phyloP scores from a whole-genome alignment of 2,797 vertebrate genomes.

The Potorous gilbertii region DNA sequence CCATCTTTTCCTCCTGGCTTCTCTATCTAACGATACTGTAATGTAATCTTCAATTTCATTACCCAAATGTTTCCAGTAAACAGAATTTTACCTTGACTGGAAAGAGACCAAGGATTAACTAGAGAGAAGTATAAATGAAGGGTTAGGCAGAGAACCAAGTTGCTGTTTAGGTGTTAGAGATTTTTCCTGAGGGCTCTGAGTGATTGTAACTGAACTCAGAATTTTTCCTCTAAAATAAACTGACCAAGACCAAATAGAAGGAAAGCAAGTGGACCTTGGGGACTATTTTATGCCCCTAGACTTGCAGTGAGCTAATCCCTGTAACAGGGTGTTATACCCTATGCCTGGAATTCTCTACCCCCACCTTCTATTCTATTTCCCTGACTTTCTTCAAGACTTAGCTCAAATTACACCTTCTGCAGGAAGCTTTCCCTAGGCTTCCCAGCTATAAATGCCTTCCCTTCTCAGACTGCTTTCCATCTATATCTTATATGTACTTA shows the following conservation, averaged over 20 bases:
- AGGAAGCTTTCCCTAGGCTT: not conserved
- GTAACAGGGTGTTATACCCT: not conserved
- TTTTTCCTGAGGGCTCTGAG: not conserved
- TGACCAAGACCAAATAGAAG: not conserved
- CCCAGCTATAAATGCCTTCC: not conserved
- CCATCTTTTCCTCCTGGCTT: not conserved
- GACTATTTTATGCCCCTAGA: not conserved
- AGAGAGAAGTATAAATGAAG: not conserved
- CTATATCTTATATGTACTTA: not conserved
- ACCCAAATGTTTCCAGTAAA: not conserved
- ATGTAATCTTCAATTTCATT: not conserved
- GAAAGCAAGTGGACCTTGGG: not conserved
- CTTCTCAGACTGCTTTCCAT: not conserved
- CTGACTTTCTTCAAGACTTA: not conserved
- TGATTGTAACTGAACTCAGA: not conserved
- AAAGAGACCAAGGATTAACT: not conserved
- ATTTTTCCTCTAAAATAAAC: not conserved
- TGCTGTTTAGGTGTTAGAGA: not conserved
- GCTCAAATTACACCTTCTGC: not conserved
- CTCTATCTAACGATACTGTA: not conserved
- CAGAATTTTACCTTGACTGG: not conserved
- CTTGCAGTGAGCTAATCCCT: not conserved
- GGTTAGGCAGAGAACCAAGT: not conserved
- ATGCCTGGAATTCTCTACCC: not conserved
- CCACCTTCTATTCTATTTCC: not conserved